phyloP scores from a whole-genome alignment of 2,888 invertebrate genomes.

The Agrenia bidenticulata region DNA sequence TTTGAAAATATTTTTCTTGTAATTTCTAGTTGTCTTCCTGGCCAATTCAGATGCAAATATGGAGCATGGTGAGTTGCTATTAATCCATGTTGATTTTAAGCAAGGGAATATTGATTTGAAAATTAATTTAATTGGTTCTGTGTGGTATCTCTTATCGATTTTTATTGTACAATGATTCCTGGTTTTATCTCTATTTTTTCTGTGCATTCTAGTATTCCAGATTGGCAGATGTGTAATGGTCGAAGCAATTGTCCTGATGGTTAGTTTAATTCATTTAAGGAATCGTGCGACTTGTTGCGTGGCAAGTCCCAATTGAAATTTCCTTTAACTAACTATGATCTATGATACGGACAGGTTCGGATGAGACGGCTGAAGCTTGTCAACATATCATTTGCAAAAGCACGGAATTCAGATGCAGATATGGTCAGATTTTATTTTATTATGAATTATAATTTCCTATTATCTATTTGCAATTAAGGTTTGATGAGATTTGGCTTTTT shows the following conservation, averaged over 20 bases:
- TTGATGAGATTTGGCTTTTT: too few relatives aligned
- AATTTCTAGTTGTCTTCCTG: conserved; percentile 42
- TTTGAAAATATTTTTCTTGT: too few relatives aligned
- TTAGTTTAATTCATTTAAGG: conserved; percentile 13
- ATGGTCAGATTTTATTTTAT: conserved; percentile 27
- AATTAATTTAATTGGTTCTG: too few relatives aligned
- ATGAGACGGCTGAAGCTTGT: conserved; percentile 47
- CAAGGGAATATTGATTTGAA: too few relatives aligned
- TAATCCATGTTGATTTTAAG: too few relatives aligned
- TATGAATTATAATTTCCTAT: too few relatives aligned
- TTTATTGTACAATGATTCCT: too few relatives aligned
- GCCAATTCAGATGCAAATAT: conserved; percentile 50
- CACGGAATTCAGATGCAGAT: conserved; percentile 47
- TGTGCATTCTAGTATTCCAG: conserved; percentile 33
- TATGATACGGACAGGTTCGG: conserved; percentile 37
- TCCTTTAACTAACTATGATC: too few relatives aligned
- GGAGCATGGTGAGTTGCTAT: conserved; percentile 40
- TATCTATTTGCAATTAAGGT: too few relatives aligned
- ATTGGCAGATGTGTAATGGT: conserved; percentile 44
- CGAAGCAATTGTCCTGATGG: conserved; percentile 41
- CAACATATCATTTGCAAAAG: conserved; percentile 40
- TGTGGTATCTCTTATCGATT: too few relatives aligned
- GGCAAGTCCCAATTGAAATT: too few relatives aligned
- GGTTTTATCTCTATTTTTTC: too few relatives aligned
- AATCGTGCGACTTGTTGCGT: background rate